Conservation (phyloP, 2,113 vertebrate genomes). For the Gallinago media region DNA sequence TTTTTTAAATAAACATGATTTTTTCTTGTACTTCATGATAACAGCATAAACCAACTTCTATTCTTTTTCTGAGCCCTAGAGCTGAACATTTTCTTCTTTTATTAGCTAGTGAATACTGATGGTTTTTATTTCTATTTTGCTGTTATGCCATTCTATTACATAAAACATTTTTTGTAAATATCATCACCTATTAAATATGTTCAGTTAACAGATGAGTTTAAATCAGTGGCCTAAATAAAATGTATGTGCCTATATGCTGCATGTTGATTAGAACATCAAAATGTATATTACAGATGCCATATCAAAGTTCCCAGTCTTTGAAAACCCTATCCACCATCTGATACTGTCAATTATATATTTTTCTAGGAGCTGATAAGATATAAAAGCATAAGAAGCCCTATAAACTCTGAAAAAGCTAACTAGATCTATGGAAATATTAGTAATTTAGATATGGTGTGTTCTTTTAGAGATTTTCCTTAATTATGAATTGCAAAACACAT, state of each 20-base stretch:
- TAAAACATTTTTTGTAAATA: neutral
- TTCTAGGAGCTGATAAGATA: neutral
- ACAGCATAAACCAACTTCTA: neutral
- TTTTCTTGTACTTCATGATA: neutral
- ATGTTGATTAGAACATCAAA: neutral
- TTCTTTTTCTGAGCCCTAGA: neutral
- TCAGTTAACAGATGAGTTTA: neutral
- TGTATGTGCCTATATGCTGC: neutral
- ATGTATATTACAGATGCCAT: neutral
- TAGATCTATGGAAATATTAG: neutral
- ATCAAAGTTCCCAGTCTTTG: neutral
- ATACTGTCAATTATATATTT: neutral
- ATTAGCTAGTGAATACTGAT: neutral
- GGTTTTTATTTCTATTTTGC: neutral
- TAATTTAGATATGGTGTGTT: neutral
- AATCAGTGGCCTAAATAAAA: neutral
- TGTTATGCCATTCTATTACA: neutral
- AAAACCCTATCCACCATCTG: neutral
- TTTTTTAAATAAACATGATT: neutral
- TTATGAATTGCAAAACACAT: neutral
- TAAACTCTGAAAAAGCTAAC: neutral
- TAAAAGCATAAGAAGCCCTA: neutral
- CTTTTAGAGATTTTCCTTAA: neutral
- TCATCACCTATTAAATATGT: neutral
- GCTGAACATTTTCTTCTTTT: neutral